Evolutionary conservation across 2,888 invertebrate species (phyloP), one percentile per base, ranked within the genome.

Genomic region (Drosophila prostipennis): DNA sequence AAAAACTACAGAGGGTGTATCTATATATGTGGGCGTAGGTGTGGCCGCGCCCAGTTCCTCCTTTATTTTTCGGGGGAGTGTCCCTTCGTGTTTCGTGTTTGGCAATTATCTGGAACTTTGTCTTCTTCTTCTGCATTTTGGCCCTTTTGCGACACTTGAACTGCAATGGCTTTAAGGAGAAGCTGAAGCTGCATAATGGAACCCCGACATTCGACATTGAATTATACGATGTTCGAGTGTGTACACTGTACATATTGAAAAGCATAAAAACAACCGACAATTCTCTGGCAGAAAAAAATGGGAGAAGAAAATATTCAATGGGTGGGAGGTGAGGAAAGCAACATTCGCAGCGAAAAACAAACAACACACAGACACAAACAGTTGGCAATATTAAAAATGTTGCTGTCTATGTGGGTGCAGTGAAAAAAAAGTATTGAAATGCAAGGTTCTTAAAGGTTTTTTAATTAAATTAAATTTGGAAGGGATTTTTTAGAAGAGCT

Each of bases 351-450:
- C 19, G 37, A 53, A 74, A 67, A 67, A 52, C 37, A 71, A 64
- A 43, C 60, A 26, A 34, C 14, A 13, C 32, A 49, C 32, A 49
- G 14, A 34, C 39, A 51, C 32, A 40, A 61, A 48, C 63, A 48
- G 63, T 61, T 40, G 61, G 61, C 77, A 71, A 83, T 78, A 88
- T 83, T 83, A 78, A 86, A 88, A 86, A 83, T 72, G 68, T 77
- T 70, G 67, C 60, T 53, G 37, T 53, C 19, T 34, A 14, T 63
- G 36, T 42, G 23, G 13, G n/a, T 43, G 34, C 64, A 61, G 23
- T 34, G 5, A 13, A 13, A 40, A 26, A 11, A 40, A 59, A 32
- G 1, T 4, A 6, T 7, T 14, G 6, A 1, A 14, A 6, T 10
- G 29, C 1, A 10, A 3, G 1, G 23, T 23, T 23, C 5, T 26